phyloP scores from a whole-genome alignment of 2,797 vertebrate species.

The Squalus acanthias region DNA sequence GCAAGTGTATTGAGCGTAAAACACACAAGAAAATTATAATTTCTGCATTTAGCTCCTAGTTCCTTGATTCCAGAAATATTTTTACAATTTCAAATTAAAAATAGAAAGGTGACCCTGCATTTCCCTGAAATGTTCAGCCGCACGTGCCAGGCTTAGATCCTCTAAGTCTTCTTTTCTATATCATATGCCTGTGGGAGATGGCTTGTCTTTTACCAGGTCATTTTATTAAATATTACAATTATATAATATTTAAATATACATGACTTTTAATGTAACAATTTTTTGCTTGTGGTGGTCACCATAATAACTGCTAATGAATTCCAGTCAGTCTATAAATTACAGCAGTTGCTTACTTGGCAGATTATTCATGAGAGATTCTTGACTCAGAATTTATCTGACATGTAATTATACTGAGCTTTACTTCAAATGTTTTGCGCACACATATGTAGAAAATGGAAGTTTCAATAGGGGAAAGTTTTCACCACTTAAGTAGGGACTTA shows the following conservation, averaged over 20 bases:
- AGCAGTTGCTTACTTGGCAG: neutral
- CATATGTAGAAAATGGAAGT: neutral
- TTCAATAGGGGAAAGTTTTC: neutral
- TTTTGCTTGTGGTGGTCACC: neutral
- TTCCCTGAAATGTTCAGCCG: neutral
- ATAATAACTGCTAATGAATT: neutral
- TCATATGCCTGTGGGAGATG: neutral
- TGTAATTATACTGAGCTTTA: neutral
- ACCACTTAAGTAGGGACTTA: neutral
- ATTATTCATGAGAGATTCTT: neutral
- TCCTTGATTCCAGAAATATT: neutral
- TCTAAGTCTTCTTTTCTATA: neutral
- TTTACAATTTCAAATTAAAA: neutral
- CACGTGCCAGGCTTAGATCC: neutral
- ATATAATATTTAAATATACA: neutral
- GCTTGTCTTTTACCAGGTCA: neutral
- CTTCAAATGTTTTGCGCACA: neutral
- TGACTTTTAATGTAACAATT: neutral
- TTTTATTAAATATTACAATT: neutral
- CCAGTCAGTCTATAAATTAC: neutral
- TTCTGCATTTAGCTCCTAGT: too few species aligned
- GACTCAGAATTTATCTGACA: neutral
- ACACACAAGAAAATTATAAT: neutral
- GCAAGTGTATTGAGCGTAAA: neutral
- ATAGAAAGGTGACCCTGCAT: neutral